Evolutionary conservation across 2,113 vertebrate species (phyloP), one percentile per base, ranked within the genome.

Genomic region (Platysternon megacephalum): DNA sequence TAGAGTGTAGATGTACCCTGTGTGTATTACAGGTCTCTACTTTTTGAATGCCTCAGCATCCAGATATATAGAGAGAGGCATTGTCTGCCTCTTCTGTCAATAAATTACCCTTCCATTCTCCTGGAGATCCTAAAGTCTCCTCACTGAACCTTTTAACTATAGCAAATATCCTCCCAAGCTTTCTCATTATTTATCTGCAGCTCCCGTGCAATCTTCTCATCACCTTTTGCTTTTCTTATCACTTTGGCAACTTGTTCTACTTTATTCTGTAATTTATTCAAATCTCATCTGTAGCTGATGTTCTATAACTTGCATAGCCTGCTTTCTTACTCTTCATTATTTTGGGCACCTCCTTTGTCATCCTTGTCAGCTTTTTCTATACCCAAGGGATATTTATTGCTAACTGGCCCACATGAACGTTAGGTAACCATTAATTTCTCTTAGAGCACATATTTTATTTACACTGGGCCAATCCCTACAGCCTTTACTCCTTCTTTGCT

Each of bases 21-120:
- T 26, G 14, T 32, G 49, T 52, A 72, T 95, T 95, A n/a, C 8
- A 29, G 56, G 85, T 95, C 97, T 97, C 93, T 95, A 94, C 93
- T 93, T 94, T 98, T 96, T 83, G 89, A 97, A 95, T 89, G 92
- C 87, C 90, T 74, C 53, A 79, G 93, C 91, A 97, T 95, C 97
- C 95, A 91, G 85, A 93, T 96, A 93, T 94, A 84, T 19, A 52
- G 6, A 52, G 51, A 52, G 86, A 96, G 92, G 84, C 85, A 68
- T 83, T 96, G 92, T 95, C 95, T 97, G 93, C 72, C 93, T 97
- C 92, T 89, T 95, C 95, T 95, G 94, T 95, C 97, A 93, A 97
- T 98, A 98, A 98, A 98, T 98, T 98, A 98, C 94, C 92, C 95
- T 95, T 90, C 96, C 97, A 22, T 55, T 92, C 95, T 94, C 82